Evolutionary conservation across 1,140 invertebrate species (phyloP), one percentile per base, ranked within the genome.

Genomic region (Caenorhabditis tropicalis): DNA sequence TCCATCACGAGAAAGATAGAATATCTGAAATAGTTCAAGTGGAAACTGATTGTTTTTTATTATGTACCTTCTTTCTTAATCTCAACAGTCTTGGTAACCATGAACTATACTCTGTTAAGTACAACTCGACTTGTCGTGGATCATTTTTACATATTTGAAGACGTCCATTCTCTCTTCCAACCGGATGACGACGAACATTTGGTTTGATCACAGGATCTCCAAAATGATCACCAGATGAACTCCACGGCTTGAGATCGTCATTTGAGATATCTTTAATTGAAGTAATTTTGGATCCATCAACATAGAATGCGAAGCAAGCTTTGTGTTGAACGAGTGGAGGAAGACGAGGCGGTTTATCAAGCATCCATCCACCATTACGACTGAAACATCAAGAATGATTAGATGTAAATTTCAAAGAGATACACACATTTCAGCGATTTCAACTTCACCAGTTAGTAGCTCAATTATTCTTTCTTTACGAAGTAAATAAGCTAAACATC

Each of bases 241-340:
- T 80, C 83, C 83, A 84, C 19, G 83, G 83, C 43, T 84, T 84
- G 15, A 84, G 43, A 56, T 84, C 83, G 43, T 84, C 83, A 31
- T 65, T 79, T 5, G 83, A 80, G 1, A 84, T 15, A 31, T 84
- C 83, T 31, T 70, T 79, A 12, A 84, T 84, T 1, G 48, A 79
- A 7, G 21, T 53, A 6, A 80, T 39, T 31, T 43, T 46, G 33
- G 58, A 48, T 7, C 70, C 70, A 19, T 84, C 83, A 3, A 84
- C 43, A 33, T 81, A 84, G 83, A 84, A 84, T 21, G 83, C 83
- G 29, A 46, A 84, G 24, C 83, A 84, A 21, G 53, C 70, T 43
- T 84, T 84, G 49, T 79, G 65, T 31, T 39, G 46, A 31, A 70
- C 46, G 2, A 84, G 65, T 46, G 83, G 83, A 10, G 83, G 83